phyloP scores from a whole-genome alignment of 2,113 vertebrate species.

The Archilochus colubris region DNA sequence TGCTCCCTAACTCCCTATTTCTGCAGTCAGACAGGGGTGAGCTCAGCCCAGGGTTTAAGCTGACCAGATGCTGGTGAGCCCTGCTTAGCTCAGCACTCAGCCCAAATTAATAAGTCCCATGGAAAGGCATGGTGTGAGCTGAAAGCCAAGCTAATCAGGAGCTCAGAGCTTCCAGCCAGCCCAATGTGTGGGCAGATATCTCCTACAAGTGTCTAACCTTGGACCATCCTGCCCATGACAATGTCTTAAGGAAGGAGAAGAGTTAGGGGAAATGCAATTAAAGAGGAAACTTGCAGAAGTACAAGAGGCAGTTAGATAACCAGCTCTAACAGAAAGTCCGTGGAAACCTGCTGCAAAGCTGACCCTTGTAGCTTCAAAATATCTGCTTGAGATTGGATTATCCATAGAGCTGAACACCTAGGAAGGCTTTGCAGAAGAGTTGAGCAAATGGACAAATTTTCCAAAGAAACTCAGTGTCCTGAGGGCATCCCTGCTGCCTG shows the following conservation, averaged over 20 bases:
- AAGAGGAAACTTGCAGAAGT: not conserved
- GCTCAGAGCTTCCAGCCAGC: not conserved
- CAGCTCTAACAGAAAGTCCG: not conserved
- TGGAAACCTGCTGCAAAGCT: not conserved
- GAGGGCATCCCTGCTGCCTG: not conserved
- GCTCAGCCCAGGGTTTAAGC: not conserved
- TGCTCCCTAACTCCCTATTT: not conserved
- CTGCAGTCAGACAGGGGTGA: not conserved
- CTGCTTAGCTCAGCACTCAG: not conserved
- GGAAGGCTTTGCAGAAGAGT: not conserved
- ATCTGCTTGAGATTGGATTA: not conserved
- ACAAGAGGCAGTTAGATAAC: not conserved
- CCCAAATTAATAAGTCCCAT: not conserved
- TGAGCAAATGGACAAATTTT: not conserved
- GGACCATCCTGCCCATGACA: not conserved
- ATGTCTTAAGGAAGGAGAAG: not conserved
- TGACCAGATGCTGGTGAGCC: fast-evolving
- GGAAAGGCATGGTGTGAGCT: not conserved
- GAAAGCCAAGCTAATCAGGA: not conserved
- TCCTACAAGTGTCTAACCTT: not conserved
- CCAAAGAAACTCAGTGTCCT: not conserved
- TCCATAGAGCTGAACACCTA: not conserved
- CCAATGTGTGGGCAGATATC: not conserved
- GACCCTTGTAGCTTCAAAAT: not conserved
- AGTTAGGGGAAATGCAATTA: not conserved